Evolutionary conservation across 2,888 invertebrate genomes (phyloP), one percentile per base, ranked within the genome.

Genomic region (Hirtodrosophila histrioides): DNA sequence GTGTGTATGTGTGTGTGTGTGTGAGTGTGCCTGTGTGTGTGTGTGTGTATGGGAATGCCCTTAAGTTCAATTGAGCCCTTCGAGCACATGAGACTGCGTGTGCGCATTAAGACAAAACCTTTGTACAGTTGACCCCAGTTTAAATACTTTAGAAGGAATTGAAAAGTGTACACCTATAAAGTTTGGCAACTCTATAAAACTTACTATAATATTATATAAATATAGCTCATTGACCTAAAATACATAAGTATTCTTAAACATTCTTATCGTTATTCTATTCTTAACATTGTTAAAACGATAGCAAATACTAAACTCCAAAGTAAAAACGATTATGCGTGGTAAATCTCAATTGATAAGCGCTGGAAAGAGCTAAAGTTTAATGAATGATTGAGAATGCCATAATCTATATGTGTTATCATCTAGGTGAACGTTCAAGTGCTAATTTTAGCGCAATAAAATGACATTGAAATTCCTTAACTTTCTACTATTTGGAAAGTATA

Each of bases 31-130:
- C 33, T 12, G 10, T 46, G 49, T 54, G 35, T 64, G 40, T 69
- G 69, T 57, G 71, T 55, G 58, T 58, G 66, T 63, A 44, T 78
- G 79, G 71, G 75, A 77, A 73, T 75, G 75, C 78, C 75, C 69
- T 54, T 6, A 66, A 72, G 85, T 80, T 74, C 81, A 66, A 48
- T 71, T 46, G 60, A 51, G 43, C 71, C 73, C 73, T 73, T 71
- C 50, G 37, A 73, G 87, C 87, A 62, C 54, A 79, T 69, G 27
- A 46, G 76, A 57, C 29, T 46, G 71, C 71, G 65, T 53, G 17
- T 54, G 60, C 71, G 71, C 53, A 48, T 49, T 33, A 35, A 55
- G 23, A 39, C 12, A 6, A 45, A 44, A 49, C 40, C 53, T 48
- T 35, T 43, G 63, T 39, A 55, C 44, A 53, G 65, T 49, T 55